Evolutionary conservation across 2,888 invertebrate species (phyloP), one percentile per base, ranked within the genome.

Genomic region (Cephus rjabovi): DNA sequence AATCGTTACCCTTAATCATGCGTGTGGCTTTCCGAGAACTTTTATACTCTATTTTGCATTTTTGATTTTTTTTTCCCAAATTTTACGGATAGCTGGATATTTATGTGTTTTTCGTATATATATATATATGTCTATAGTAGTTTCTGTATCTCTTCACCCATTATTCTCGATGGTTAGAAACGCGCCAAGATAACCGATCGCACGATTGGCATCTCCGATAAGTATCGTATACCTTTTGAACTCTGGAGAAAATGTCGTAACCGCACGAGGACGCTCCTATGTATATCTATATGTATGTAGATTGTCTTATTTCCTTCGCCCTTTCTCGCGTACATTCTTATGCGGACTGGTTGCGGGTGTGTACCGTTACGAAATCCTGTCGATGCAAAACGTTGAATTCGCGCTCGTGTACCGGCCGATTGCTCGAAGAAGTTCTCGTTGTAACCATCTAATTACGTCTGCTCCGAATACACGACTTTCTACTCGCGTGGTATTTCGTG

Each of bases 391-490:
- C 71, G 33, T 31, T 33, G 71, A 71, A 71, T 71, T 71, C 71
- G 71, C 71, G 71, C 33, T 71, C 71, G 31, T 71, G 71, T 34
- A 31, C 33, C 31, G 33, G 34, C 33, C 71, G 71, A 31, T 31
- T 34, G 33, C 33, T 71, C 71, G 71, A 71, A 71, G 71, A 71
- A 71, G 71, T 71, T 31, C 71, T 71, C 71, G 34, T 33, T 33
- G 71, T 34, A 33, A 76, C 82, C 84, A 84, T 84, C 83, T 84
- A 84, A 84, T 84, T 84, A 84, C 84, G 81, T 34, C 35, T 74
- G 81, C 83, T 79, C 79, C 77, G 84, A 83, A 84, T 83, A 83
- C 83, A 84, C 80, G 83, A 84, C 81, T 84, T 84, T 84, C 84
- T 83, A 84, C 83, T 84, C 79, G 84, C 84, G 82, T 80, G 84